Base-by-base conservation (phyloP, 2,888 invertebrate genomes). In the Tinea pellionella region DNA sequence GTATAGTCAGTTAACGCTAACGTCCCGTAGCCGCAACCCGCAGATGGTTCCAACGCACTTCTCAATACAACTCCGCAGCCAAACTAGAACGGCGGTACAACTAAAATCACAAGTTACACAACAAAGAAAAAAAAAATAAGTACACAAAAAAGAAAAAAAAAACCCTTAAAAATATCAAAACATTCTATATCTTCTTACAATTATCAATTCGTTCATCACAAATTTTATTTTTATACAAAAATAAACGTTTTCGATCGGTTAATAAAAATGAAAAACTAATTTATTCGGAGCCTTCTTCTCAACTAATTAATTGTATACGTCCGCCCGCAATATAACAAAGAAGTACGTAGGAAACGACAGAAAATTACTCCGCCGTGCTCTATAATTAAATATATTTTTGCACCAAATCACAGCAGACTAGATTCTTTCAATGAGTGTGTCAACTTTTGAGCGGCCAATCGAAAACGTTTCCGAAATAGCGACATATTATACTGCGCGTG, bases 181-280 rank as follows among this genome's bases (percentile, higher is more conserved):
- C 3, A 37, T 6, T 3, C 9, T 2, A 37, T 37, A 37, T 37
- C n/a, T n/a, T 2, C 47, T 47, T 47, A 47, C 47, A 47, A 47
- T 47, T 47, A 47, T 47, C 47, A 47, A 47, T 47, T 47, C 47
- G 47, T 47, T 47, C 47, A 47, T 47, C 47, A 47, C 47, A 47
- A 47, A 47, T 47, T 15, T 6, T n/a, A n/a, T n/a, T n/a, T 47
- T 47, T 47, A 47, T 47, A 47, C 47, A 47, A 47, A 47, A 47
- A 16, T 15, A 1, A 6, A 15, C 47, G 47, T 16, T 47, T 15
- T 16, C 16, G 47, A 47, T 47, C 13, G 47, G 47, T 15, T 47
- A 47, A 12, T 4, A 24, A 24, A 24, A 3, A 24, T n/a, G n/a
- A n/a, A n/a, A n/a, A n/a, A n/a, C n/a, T n/a, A n/a, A n/a, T n/a